Percentiles rank a stretch among this genome's conserved stretches.
These are phyloP conservation scores for Leucania comma DNA, from an alignment of 2,888 invertebrate genomes.

Conservation along the genomic window DNA sequence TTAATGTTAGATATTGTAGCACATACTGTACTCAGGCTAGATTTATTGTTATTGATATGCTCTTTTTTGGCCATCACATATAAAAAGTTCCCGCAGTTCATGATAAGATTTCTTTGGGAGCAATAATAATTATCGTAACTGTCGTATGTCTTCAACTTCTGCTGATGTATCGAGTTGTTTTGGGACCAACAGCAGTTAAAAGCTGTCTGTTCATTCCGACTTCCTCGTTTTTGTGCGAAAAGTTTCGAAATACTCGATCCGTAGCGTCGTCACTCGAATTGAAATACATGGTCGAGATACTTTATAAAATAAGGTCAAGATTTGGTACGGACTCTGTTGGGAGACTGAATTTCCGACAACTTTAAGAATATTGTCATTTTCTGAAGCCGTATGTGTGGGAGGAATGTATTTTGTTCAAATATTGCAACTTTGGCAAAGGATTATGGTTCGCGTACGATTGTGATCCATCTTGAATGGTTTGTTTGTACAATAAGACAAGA, in stretches of 20 bases:
- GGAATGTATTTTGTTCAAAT: constrained; percentile 17
- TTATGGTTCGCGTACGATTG: not conserved
- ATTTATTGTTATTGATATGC: constrained; percentile 22
- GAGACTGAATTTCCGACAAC: constrained; percentile 32
- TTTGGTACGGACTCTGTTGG: constrained; percentile 26
- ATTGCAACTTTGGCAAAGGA: not conserved
- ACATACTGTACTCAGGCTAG: too few species aligned
- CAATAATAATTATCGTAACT: constrained; percentile 45
- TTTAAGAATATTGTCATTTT: constrained; percentile 31
- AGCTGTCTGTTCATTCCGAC: constrained; percentile 29
- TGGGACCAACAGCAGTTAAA: constrained; percentile 25
- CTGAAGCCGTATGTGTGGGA: not conserved
- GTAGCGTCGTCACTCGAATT: constrained; percentile 27
- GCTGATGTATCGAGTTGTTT: constrained; percentile 46
- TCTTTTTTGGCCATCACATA: constrained; percentile 38
- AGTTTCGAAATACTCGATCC: constrained; percentile 31
- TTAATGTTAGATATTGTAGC: too few species aligned
- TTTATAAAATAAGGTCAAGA: constrained; percentile 43
- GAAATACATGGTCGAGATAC: constrained; percentile 43
- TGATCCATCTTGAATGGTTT: constrained; percentile 1
- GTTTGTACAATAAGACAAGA: not conserved
- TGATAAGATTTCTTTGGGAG: constrained; percentile 26
- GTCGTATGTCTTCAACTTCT: constrained; percentile 38
- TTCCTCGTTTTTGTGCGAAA: constrained; percentile 32
- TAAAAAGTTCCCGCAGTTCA: constrained; percentile 35